phyloP scores from a whole-genome alignment of 2,888 invertebrate genomes.

The Antheraea assamensis region DNA sequence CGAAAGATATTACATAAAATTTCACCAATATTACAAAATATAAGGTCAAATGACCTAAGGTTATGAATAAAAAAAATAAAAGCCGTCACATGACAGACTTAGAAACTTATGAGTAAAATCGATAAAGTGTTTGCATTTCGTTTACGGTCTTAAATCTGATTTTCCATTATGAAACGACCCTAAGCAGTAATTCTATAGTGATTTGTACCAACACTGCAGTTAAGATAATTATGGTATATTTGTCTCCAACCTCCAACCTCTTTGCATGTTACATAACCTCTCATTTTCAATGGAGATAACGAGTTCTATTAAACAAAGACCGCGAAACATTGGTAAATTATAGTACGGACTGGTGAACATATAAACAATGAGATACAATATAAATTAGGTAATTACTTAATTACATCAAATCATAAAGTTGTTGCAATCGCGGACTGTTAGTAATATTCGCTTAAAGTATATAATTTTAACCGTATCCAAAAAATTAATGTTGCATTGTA shows the following conservation, averaged over 20 bases:
- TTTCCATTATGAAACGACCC: background rate
- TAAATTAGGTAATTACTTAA: no score
- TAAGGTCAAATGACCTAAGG: no score
- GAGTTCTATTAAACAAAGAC: background rate
- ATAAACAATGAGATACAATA: no score
- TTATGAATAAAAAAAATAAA: background rate
- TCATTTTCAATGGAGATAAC: background rate
- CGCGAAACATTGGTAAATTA: background rate
- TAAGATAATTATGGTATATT: background rate
- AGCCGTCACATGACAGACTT: background rate
- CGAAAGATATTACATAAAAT: no score
- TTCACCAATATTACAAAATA: no score
- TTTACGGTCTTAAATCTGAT: background rate
- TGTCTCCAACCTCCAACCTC: constrained; percentile 1
- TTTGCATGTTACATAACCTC: background rate
- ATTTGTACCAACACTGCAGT: background rate
- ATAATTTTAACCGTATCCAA: no score
- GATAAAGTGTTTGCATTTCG: background rate
- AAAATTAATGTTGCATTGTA: no score
- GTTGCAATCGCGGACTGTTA: no score
- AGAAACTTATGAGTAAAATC: background rate
- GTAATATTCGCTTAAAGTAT: no score
- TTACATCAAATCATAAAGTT: no score
- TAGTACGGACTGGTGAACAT: background rate
- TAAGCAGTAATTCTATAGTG: background rate